Evolutionary conservation across 2,888 invertebrate genomes (phyloP).

Genomic region (Mesorhabditis spiculigera): DNA sequence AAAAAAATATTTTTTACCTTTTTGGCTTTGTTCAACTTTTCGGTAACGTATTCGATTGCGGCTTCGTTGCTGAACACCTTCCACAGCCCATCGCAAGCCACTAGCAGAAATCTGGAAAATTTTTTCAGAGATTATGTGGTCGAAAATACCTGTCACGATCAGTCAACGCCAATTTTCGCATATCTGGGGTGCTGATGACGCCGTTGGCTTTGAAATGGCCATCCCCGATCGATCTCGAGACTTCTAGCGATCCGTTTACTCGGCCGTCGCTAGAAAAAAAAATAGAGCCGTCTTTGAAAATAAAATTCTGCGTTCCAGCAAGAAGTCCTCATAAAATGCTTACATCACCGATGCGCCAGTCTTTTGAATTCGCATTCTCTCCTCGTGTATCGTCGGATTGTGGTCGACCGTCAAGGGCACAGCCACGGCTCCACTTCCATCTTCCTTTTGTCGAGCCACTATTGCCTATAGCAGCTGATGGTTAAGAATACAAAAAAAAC

Average conservation of each 20-base stretch:
- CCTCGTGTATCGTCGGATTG: conserved; percentile 62
- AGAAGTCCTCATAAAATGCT: conserved; percentile 7
- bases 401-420: conserved; percentile 63
- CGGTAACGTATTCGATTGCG: conserved; percentile 55
- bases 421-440: conserved; percentile 29
- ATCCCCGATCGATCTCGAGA: conserved; percentile 65
- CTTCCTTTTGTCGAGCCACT: conserved; percentile 24
- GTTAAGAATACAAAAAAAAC: conserved; percentile 2
- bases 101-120: conserved; percentile 61
- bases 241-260: conserved; percentile 61
- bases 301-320: no score
- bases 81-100: conserved; percentile 66
- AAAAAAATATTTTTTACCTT: conserved; percentile 17
- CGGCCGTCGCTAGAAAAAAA: conserved; percentile 57
- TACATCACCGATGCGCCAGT: conserved; percentile 63
- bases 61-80: conserved; percentile 62
- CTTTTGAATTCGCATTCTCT: conserved; percentile 64
- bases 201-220: conserved; percentile 64
- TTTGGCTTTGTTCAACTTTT: conserved; percentile 24
- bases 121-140: not conserved
- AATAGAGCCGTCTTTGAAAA: not conserved
- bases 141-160: conserved; percentile 60
- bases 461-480: conserved; percentile 14
- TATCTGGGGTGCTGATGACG: conserved; percentile 62
- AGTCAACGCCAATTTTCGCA: conserved; percentile 63